A percentile compares a stretch with the other conserved stretches of the same genome.
Evolutionary conservation across 2,888 invertebrate species (phyloP).

Genomic region (Mythimna albipuncta): DNA sequence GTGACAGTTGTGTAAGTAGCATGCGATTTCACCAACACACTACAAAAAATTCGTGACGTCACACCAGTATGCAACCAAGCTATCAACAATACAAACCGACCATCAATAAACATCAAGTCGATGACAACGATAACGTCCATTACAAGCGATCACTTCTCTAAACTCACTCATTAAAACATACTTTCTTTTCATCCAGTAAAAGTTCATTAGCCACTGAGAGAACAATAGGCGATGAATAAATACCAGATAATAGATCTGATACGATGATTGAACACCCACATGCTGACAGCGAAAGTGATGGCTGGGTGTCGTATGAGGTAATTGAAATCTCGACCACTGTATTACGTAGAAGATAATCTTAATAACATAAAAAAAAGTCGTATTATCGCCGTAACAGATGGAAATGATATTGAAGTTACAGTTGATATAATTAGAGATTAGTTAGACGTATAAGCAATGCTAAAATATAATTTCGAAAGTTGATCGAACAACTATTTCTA

Average conservation of each 20-base stretch:
- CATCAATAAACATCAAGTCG: slow-evolving; percentile 69
- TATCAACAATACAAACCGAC: slow-evolving; percentile 55
- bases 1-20: slow-evolving; percentile 39
- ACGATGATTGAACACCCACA: slow-evolving; percentile 79
- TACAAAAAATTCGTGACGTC: slow-evolving; percentile 41
- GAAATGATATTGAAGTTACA: slow-evolving; percentile 41
- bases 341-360: slow-evolving; percentile 71
- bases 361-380: slow-evolving; percentile 37
- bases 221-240: slow-evolving; percentile 79
- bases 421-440: slow-evolving; percentile 42
- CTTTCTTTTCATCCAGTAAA: slow-evolving; percentile 79
- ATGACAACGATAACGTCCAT: slow-evolving; percentile 73
- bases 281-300: slow-evolving; percentile 81
- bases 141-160: slow-evolving; percentile 75
- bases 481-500: slow-evolving; percentile 32
- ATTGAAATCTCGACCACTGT: slow-evolving; percentile 77
- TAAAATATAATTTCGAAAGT: slow-evolving; percentile 50
- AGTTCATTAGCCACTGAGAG: slow-evolving; percentile 81
- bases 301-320: slow-evolving; percentile 72
- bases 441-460: slow-evolving; percentile 22
- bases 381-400: slow-evolving; percentile 45
- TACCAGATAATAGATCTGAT: slow-evolving; percentile 67
- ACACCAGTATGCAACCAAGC: slow-evolving; percentile 36
- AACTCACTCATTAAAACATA: slow-evolving; percentile 78
- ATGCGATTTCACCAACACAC: slow-evolving; percentile 52